phyloP scores from a whole-genome alignment of 2,113 vertebrate genomes.

The Orthonyx spaldingii region DNA sequence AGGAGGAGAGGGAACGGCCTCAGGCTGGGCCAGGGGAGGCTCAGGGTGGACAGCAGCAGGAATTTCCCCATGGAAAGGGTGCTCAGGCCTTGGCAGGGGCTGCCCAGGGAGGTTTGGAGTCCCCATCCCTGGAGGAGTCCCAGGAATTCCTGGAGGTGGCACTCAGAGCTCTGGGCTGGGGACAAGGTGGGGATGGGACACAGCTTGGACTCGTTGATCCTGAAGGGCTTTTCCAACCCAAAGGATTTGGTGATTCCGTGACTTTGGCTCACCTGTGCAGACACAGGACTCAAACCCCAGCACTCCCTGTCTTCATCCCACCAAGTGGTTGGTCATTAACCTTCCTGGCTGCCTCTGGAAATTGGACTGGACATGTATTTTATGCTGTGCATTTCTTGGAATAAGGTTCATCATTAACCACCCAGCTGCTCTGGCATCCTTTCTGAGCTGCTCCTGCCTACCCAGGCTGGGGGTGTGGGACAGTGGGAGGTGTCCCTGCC shows the following conservation, averaged over 20 bases:
- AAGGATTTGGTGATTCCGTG: background rate
- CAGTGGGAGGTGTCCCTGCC: background rate
- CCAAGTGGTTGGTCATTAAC: background rate
- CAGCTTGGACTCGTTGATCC: fast-evolving
- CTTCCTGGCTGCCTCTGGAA: background rate
- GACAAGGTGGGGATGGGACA: background rate
- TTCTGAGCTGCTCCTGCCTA: background rate
- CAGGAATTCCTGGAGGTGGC: background rate
- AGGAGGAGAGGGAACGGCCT: no score
- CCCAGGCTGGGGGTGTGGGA: background rate
- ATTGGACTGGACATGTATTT: fast-evolving
- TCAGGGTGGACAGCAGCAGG: background rate
- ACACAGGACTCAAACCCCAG: background rate
- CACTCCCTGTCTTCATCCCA: background rate
- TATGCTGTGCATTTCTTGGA: background rate
- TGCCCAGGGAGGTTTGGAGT: background rate
- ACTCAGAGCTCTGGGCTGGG: background rate
- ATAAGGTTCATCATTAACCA: background rate
- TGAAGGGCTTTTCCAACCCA: fast-evolving
- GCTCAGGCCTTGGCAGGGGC: fast-evolving
- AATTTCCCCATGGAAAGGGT: background rate
- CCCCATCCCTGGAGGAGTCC: background rate
- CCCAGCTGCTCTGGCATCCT: background rate
- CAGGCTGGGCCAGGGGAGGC: background rate
- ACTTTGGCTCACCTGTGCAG: background rate